phyloP scores from a whole-genome alignment of 2,797 vertebrate species.

The Chelon labrosus region DNA sequence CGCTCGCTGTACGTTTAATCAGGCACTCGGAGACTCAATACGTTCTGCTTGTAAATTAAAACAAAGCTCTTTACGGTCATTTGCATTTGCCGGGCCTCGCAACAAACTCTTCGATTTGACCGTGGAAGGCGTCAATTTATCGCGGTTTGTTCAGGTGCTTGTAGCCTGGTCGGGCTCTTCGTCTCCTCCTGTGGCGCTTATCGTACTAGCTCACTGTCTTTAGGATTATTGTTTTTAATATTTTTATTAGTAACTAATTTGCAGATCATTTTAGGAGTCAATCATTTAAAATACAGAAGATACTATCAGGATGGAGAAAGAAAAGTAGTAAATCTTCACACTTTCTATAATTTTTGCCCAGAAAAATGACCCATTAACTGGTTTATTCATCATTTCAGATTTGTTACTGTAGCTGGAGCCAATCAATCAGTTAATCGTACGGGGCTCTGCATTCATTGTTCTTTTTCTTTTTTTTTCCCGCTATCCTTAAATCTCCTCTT shows the following conservation, averaged over 20 bases:
- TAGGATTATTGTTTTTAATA: background rate
- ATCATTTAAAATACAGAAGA: background rate
- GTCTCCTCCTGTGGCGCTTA: background rate
- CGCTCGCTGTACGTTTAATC: conserved; percentile 53
- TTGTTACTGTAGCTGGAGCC: too few species aligned
- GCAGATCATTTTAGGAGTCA: background rate
- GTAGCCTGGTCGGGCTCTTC: background rate
- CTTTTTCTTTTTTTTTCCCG: background rate
- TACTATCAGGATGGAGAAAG: background rate
- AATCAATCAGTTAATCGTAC: background rate
- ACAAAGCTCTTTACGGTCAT: conserved; percentile 68
- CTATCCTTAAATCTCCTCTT: background rate
- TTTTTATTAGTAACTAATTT: background rate
- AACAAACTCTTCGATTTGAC: conserved; percentile 47
- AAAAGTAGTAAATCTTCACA: background rate
- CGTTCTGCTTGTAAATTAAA: conserved; percentile 62
- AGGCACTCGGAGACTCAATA: conserved; percentile 47
- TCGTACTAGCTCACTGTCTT: background rate
- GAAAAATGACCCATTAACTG: background rate
- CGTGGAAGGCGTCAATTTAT: conserved; percentile 52
- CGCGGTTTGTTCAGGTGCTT: conserved; percentile 61
- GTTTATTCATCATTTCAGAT: background rate
- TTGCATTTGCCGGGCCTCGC: conserved; percentile 55
- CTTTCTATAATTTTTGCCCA: background rate
- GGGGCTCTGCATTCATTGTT: background rate